Evolutionary conservation across 1,140 invertebrate genomes (phyloP).

Genomic region (Drosophila melanogaster): Release_6_plus_ISO1_MT NC_004354.4:1832001-1832500

Average conservation of each 20-base stretch:
- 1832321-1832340: constrained; percentile 11
- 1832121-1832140: constrained; percentile 1
- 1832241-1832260: too few species aligned
- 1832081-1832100: constrained; percentile 2
- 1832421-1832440: constrained; percentile 3
- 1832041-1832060: constrained; percentile 68
- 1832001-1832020: constrained; percentile 67
- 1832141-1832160: not conserved
- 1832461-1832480: not conserved
- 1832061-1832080: constrained; percentile 42
- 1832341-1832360: constrained; percentile 35
- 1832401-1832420: constrained; percentile 25
- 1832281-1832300: constrained; percentile 9
- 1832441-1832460: not conserved
- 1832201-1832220: not conserved
- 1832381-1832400: constrained; percentile 16
- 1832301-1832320: constrained; percentile 6
- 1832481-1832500: constrained; percentile 7
- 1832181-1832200: not conserved
- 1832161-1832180: not conserved
- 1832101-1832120: not conserved
- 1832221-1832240: too few species aligned
- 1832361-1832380: constrained; percentile 30
- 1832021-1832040: constrained; percentile 68
- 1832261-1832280: not conserved